A percentile compares a stretch with the other conserved stretches of the same genome.
Evolutionary conservation across 2,888 invertebrate species (phyloP).

Genomic region (Synergus laeviventris): DNA sequence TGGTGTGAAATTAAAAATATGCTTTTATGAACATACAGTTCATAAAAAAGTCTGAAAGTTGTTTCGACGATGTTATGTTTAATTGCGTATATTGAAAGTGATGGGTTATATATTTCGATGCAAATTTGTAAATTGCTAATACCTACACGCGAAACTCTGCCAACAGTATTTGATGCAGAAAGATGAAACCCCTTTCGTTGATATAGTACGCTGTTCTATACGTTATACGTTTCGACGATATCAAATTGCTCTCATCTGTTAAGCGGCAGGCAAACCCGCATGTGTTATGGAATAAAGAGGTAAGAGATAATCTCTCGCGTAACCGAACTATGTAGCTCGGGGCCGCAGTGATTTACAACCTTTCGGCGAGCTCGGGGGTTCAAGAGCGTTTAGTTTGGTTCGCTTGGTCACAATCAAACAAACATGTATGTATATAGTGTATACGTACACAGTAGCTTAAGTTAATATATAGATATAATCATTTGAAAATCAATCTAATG

Average conservation of each 20-base stretch:
- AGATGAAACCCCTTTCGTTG: not conserved
- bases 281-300: conserved; percentile 19
- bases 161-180: not conserved
- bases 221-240: conserved; percentile 1
- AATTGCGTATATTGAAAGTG: too few relatives aligned
- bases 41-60: not conserved
- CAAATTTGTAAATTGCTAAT: not conserved
- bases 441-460: not conserved
- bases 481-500: not conserved
- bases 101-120: too few relatives aligned
- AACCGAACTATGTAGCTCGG: not conserved
- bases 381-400: not conserved
- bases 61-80: too few relatives aligned
- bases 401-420: not conserved
- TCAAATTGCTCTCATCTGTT: conserved; percentile 1
- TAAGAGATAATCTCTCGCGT: conserved; percentile 8
- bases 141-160: not conserved
- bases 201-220: not conserved
- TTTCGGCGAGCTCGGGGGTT: not conserved
- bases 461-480: not conserved
- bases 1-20: not conserved
- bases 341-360: conserved; percentile 1
- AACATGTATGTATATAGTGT: not conserved
- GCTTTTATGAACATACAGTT: not conserved
- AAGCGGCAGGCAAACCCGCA: not conserved